phyloP scores from a whole-genome alignment of 2,113 vertebrate species.

The human (Homo sapiens) region DNA sequence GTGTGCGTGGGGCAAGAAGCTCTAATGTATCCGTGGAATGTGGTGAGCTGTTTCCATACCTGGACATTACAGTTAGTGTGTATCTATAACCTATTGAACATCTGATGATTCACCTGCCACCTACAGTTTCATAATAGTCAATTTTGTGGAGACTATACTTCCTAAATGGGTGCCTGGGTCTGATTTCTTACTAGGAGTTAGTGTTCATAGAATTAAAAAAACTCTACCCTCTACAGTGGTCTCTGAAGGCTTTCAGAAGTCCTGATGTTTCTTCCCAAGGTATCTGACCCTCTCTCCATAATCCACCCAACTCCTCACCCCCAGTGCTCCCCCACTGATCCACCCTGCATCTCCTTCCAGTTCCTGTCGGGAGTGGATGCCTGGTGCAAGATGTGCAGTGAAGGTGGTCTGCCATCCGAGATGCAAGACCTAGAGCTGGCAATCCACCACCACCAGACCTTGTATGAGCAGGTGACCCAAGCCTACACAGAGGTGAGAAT shows the following conservation, averaged over 20 bases:
- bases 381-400: slow-evolving; percentile 98
- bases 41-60: background rate
- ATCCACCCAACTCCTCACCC: background rate
- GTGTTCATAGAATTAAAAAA: background rate
- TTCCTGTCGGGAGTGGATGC: slow-evolving; percentile 97
- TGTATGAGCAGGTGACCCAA: slow-evolving; percentile 98
- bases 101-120: background rate
- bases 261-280: background rate
- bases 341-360: slow-evolving; percentile 81
- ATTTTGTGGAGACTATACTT: slow-evolving; percentile 4
- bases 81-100: background rate
- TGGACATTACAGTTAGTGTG: background rate
- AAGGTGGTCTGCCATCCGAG: slow-evolving; percentile 95
- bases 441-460: slow-evolving; percentile 97
- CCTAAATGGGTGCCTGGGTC: background rate
- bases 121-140: background rate
- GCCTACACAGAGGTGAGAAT: slow-evolving; percentile 95
- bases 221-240: background rate
- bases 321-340: background rate
- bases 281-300: background rate
- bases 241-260: background rate
- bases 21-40: background rate
- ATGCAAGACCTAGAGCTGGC: slow-evolving; percentile 98
- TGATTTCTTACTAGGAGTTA: background rate
- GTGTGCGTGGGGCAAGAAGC: background rate